A percentile compares a stretch with the other conserved stretches of the same genome.
phyloP scores from a whole-genome alignment of 2,113 vertebrate genomes.

The Bos taurus region ARS-UCD2.0 NC_037332.1:105574501-105575000 shows the following conservation, averaged over 20 bases:
- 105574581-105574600: background rate
- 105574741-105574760: background rate
- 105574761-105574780: background rate
- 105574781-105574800: background rate
- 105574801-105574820: background rate
- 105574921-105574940: background rate
- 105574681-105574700: background rate
- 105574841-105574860: background rate
- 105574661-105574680: background rate
- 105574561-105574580: background rate
- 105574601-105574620: background rate
- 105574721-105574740: background rate
- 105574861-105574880: background rate
- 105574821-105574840: background rate
- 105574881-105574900: background rate
- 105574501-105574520: background rate
- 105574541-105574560: background rate
- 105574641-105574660: background rate
- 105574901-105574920: background rate
- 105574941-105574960: background rate
- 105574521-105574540: accelerated
- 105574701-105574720: background rate
- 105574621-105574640: background rate
- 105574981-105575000: background rate
- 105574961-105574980: background rate